Evolutionary conservation across 2,888 invertebrate genomes (phyloP).

Genomic region (Nemotelus pantherinus): DNA sequence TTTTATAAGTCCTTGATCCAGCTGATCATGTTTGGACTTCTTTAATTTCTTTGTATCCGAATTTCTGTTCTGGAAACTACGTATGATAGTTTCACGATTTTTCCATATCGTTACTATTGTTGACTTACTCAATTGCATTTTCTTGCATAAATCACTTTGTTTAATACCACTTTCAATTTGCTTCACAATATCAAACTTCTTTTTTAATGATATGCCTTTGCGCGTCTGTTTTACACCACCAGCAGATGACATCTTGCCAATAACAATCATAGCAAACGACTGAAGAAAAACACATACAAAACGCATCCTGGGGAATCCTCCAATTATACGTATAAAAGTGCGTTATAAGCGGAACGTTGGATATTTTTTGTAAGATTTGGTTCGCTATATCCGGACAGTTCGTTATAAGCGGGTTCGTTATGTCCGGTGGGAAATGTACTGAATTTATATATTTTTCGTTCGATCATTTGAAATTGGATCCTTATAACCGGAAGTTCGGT

Average conservation of each 20-base stretch:
- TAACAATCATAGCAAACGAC: constrained; percentile 16
- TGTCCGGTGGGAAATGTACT: constrained; percentile 6
- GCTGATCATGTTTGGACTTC: constrained; percentile 5
- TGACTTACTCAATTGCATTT: constrained; percentile 4
- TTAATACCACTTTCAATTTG: constrained; percentile 5
- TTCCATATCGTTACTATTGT: not conserved
- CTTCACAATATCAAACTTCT: constrained; percentile 19
- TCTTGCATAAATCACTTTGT: constrained; percentile 19
- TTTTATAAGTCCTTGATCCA: constrained; percentile 14
- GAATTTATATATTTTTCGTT: constrained; percentile 17
- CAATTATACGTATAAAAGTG: not conserved
- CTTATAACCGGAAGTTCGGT: not conserved
- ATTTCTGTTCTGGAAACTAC: constrained; percentile 18
- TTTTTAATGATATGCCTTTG: constrained; percentile 11
- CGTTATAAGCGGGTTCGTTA: constrained; percentile 25
- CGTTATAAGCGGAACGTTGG: not conserved
- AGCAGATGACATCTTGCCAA: constrained; percentile 6
- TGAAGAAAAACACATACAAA: constrained; percentile 8
- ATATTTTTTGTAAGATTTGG: constrained; percentile 7
- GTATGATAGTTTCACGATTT: constrained; percentile 13
- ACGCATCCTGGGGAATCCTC: not conserved
- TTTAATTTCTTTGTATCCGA: constrained; percentile 12
- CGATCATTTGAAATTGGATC: constrained; percentile 23
- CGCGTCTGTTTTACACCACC: constrained; percentile 5
- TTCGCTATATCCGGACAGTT: constrained; percentile 20